Conservation (phyloP, 2,888 invertebrate genomes). For the Drosophila trichaetosa region DNA sequence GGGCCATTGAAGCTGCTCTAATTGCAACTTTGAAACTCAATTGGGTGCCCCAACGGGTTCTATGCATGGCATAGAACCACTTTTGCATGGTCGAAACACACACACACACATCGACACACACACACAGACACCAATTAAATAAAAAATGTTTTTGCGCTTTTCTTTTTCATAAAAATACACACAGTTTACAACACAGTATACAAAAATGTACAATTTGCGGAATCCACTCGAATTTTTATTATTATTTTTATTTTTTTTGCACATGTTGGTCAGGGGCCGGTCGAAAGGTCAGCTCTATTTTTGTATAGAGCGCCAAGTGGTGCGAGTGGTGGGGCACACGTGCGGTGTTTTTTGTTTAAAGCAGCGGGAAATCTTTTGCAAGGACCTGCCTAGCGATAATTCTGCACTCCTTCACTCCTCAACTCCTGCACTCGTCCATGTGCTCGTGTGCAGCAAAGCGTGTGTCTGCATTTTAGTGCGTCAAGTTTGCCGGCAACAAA, state of each 20-base stretch:
- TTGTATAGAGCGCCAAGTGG: slow-evolving; percentile 28
- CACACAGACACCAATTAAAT: slow-evolving; percentile 65
- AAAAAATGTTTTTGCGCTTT: slow-evolving; percentile 69
- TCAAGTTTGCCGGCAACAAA: slow-evolving; percentile 59
- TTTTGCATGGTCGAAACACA: slow-evolving; percentile 16
- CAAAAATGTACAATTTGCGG: slow-evolving; percentile 50
- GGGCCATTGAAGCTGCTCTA: slow-evolving; percentile 70
- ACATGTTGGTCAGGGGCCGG: slow-evolving; percentile 43
- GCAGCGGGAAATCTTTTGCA: slow-evolving; percentile 48
- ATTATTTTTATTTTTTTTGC: slow-evolving; percentile 21
- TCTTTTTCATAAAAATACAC: slow-evolving; percentile 22
- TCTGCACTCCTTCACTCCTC: not conserved
- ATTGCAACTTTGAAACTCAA: slow-evolving; percentile 79
- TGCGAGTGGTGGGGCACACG: slow-evolving; percentile 54
- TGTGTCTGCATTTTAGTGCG: slow-evolving; percentile 72
- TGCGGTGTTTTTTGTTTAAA: slow-evolving; percentile 64
- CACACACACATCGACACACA: slow-evolving; percentile 10
- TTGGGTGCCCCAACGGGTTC: slow-evolving; percentile 56
- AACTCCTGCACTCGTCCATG: slow-evolving; percentile 25
- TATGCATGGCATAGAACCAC: slow-evolving; percentile 18
- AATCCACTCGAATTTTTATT: slow-evolving; percentile 22
- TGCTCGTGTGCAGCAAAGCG: slow-evolving; percentile 36
- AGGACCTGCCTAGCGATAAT: slow-evolving; percentile 46
- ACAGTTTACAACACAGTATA: slow-evolving; percentile 49
- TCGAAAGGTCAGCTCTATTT: slow-evolving; percentile 63